phyloP scores from a whole-genome alignment of 1,140 invertebrate species.

The Sycobia sp. region DNA sequence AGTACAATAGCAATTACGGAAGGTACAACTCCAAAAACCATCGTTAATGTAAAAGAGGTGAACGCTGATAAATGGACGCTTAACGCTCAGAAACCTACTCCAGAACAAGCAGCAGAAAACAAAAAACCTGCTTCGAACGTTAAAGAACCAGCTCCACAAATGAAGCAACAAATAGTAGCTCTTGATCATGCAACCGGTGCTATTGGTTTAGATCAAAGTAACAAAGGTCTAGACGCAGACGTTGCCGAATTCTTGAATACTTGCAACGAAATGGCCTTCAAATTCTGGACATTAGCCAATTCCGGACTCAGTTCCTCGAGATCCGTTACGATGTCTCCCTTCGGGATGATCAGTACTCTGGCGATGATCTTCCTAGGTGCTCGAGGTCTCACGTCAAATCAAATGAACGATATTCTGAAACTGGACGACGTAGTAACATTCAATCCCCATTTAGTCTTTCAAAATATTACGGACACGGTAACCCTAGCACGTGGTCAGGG shows the following conservation, averaged over 20 bases:
- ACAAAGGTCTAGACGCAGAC: slow-evolving; percentile 71
- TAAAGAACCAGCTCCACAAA: slow-evolving; percentile 36
- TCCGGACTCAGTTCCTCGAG: slow-evolving; percentile 73
- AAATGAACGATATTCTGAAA: slow-evolving; percentile 85
- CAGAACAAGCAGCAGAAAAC: slow-evolving; percentile 23
- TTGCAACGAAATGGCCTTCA: slow-evolving; percentile 83
- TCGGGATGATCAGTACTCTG: slow-evolving; percentile 80
- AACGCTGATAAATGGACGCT: slow-evolving; percentile 49
- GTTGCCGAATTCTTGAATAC: slow-evolving; percentile 73
- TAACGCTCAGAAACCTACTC: slow-evolving; percentile 50
- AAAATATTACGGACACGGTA: slow-evolving; percentile 79
- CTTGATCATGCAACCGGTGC: slow-evolving; percentile 47
- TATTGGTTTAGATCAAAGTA: slow-evolving; percentile 75
- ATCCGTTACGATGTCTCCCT: slow-evolving; percentile 83
- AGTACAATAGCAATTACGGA: background rate
- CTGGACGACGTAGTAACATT: slow-evolving; percentile 87
- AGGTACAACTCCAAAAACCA: slow-evolving; percentile 18
- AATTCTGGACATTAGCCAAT: slow-evolving; percentile 75
- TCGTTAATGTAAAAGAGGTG: slow-evolving; percentile 11
- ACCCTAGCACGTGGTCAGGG: slow-evolving; percentile 67
- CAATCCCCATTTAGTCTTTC: slow-evolving; percentile 83
- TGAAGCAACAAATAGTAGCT: slow-evolving; percentile 38
- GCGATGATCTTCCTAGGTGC: slow-evolving; percentile 89
- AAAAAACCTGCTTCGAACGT: slow-evolving; percentile 22
- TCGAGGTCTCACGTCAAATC: slow-evolving; percentile 81